Conservation (phyloP, 2,113 vertebrate species). For the Neotoma lepida region DNA sequence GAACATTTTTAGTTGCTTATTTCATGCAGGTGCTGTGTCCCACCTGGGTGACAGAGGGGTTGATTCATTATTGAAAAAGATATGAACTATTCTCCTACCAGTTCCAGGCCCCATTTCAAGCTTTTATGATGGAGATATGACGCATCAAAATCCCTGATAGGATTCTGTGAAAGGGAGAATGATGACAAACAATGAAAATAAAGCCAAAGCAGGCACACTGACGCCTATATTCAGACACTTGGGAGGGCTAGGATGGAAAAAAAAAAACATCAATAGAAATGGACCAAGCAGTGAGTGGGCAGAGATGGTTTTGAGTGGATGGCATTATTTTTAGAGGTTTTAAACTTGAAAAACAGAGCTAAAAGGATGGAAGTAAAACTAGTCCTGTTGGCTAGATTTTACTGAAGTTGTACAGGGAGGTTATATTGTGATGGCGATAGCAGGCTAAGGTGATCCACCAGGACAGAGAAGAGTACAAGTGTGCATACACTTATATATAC, state of each 20-base stretch:
- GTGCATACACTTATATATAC: background rate
- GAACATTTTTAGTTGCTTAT: background rate
- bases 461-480: background rate
- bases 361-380: background rate
- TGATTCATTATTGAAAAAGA: background rate
- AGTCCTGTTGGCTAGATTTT: background rate
- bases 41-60: background rate
- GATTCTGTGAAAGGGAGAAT: background rate
- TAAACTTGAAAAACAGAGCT: background rate
- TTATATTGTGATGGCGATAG: background rate
- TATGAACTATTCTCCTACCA: background rate
- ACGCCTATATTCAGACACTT: background rate
- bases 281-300: background rate
- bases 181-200: background rate
- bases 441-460: background rate
- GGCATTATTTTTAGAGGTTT: background rate
- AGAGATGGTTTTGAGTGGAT: background rate
- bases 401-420: background rate
- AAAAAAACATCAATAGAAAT: background rate
- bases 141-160: background rate
- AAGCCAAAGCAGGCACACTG: slow-evolving; percentile 6
- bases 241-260: background rate
- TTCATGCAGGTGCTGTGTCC: background rate
- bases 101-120: background rate
- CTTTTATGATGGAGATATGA: background rate